Base-by-base conservation (phyloP, 2,888 invertebrate species). In the Aromia moschata region DNA sequence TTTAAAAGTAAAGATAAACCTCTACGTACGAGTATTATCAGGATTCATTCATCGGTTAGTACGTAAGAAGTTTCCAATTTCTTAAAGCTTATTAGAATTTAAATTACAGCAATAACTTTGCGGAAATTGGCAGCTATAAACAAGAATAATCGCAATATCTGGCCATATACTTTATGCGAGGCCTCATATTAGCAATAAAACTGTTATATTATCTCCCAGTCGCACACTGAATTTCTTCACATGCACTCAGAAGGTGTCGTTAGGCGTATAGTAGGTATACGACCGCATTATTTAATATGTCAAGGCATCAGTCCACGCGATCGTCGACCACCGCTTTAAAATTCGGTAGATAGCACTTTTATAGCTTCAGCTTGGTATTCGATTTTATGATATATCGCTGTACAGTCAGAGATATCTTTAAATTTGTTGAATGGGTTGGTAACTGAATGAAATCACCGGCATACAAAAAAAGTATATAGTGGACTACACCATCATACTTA, bases 271-370 rank as follows among this genome's bases (percentile, higher is more conserved):
- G n/a, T n/a, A 51, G 58, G 60, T 51, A 18, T 18, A 43, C 51
- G 60, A 56, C 54, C 30, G 43, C 60, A 56, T 60, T 62, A 65
- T 51, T 60, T 62, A 58, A 65, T 65, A 62, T 65, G 17, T 25
- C 25, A 7, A 25, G 25, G 7, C 25, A 25, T 3, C 25, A 25
- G 7, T n/a, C n/a, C n/a, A 25, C 25, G 7, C 25, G 25, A 25
- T 60, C 5, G 2, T 4, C 25, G 25, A 25, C 57, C 5, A 3
- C 7, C 12, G 36, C 18, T 4, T 33, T 47, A 36, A 47, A 37
- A 36, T 18, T 20, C 17, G 14, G 7, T 5, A 7, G 11, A 17
- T 36, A 17, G 4, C 18, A 18, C 37, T 11, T 47, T 47, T 47
- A 47, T 36, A 47, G 47, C 10, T 47, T 37, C 10, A 47, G 17